Base-by-base conservation (phyloP, 2,797 vertebrate species). In the Decapterus maruadsi region DNA sequence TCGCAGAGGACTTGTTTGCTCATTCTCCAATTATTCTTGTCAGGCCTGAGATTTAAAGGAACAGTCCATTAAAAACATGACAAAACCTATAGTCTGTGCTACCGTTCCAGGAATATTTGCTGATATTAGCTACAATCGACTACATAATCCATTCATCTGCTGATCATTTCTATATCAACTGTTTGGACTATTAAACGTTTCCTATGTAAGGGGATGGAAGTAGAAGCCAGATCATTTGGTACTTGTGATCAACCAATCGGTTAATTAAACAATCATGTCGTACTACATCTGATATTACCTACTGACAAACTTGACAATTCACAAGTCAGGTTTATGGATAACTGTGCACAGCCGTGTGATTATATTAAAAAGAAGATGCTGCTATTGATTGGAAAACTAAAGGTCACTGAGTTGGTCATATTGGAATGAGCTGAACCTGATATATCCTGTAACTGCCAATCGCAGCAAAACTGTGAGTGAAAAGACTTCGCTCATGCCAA, bases 371-470 rank as follows among this genome's bases (percentile, higher is more conserved):
- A 36, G 7, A 36, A 36, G 7, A 31, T 29, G 22, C 16, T 45
- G 31, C 31, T 51, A 34, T 42, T 43, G 0, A 61, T 4, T 31
- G 46, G 58, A 12, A 64, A 8, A 29, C 10, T 13, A 42, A 66
- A 55, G 19, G 5, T n/a, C 26, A 67, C 1, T 8, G 22, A 46
- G 58, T 43, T 22, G 38, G 63, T 16, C 46, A 3, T 43, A 0
- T 58, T 0, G 34, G 19, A 70, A 34, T 14, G 1, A 69, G 5
- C 10, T 48, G 22, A 66, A 71, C 4, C 14, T 73, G 53, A 76
- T 51, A 77, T 63, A 77, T 63, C 11, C 56, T 14, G 42, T 20
- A 64, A 61, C 50, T 34, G 4, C 9, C 71, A 72, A 61, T 64
- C 50, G 65, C 1, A 50, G 40, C 61, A 26, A 1, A 53, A 66